Conservation (phyloP, 2,888 invertebrate species). For the Bruchidius siliquastri region DNA sequence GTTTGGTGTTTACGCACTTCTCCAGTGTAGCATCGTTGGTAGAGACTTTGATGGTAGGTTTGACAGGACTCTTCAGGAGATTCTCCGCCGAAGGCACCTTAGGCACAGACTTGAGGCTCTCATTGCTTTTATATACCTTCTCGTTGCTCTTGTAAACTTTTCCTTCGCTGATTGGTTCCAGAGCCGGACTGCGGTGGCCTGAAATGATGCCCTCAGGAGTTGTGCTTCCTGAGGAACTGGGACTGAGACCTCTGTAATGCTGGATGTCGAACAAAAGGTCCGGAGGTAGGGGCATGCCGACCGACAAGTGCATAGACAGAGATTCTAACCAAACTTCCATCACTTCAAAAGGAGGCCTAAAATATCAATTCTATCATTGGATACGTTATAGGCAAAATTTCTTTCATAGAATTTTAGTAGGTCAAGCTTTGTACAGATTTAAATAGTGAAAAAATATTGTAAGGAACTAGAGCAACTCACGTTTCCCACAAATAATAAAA, state of each 20-base stretch:
- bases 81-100: constrained; percentile 36
- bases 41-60: constrained; percentile 33
- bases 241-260: constrained; percentile 59
- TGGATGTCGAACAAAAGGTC: constrained; percentile 71
- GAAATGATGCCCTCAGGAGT: constrained; percentile 55
- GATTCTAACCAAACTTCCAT: constrained; percentile 86
- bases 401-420: no score
- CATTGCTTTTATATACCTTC: constrained; percentile 22
- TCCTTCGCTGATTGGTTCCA: constrained; percentile 55
- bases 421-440: no score
- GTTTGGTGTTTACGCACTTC: constrained; percentile 13
- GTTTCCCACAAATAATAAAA: no score
- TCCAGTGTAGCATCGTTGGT: constrained; percentile 21
- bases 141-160: constrained; percentile 18
- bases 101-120: constrained; percentile 31
- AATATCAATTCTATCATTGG: no score
- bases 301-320: constrained; percentile 66
- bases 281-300: constrained; percentile 58
- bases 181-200: constrained; percentile 47
- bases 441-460: no score
- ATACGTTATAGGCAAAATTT: no score
- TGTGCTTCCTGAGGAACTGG: constrained; percentile 57
- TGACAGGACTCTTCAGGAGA: constrained; percentile 22
- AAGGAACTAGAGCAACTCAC: no score
- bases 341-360: constrained; percentile 83